These are phyloP conservation scores for Chionodraco myersi DNA, from an alignment of 2,113 vertebrate genomes.

Conservation along the genomic window DNA sequence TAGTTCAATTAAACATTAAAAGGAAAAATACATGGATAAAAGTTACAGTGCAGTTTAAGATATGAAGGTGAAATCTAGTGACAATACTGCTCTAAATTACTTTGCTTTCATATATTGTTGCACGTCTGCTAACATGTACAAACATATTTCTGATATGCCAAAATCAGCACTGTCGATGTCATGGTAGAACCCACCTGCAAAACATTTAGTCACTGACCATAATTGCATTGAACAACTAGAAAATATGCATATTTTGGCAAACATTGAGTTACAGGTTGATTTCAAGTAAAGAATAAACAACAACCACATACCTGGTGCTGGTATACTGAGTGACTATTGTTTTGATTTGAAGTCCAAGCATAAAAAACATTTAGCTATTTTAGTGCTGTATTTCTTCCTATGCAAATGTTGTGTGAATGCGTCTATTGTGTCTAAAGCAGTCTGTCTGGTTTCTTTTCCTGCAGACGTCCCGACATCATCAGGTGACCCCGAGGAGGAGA, in stretches of 20 bases:
- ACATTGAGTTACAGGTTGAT: not conserved
- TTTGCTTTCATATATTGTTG: not conserved
- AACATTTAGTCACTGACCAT: no score
- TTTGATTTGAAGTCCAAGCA: not conserved
- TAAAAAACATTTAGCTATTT: no score
- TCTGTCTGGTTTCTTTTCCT: not conserved
- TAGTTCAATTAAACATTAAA: no score
- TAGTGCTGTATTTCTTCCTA: not conserved
- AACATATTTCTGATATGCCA: not conserved
- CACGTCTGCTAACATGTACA: not conserved
- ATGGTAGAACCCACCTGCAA: not conserved
- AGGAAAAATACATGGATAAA: no score
- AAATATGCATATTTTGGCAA: no score
- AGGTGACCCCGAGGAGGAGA: slow-evolving; percentile 6
- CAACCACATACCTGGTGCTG: not conserved
- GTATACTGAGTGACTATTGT: not conserved
- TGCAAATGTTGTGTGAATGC: not conserved
- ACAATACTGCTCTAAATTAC: not conserved
- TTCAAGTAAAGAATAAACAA: not conserved
- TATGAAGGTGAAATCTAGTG: not conserved
- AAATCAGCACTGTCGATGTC: no score
- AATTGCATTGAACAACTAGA: no score
- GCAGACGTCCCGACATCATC: slow-evolving; percentile 84
- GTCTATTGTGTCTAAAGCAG: not conserved
- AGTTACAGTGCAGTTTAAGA: no score